Evolutionary conservation across 37 sponge, comb jelly and placozoan species (phyloP).

Genomic region (Aplysina aerophoba): DNA sequence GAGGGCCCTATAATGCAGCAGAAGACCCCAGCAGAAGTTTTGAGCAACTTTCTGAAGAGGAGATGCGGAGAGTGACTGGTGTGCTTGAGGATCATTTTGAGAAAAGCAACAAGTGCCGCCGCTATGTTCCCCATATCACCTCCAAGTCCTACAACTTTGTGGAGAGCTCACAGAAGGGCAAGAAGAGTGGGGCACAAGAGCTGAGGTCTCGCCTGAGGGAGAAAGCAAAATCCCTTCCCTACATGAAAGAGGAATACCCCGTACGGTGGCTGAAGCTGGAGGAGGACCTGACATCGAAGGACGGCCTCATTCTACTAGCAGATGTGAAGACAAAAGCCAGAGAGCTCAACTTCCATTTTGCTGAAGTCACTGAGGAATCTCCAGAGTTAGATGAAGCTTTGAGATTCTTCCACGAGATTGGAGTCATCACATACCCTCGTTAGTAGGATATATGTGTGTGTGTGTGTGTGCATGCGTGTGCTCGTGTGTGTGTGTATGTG

Average conservation of each 20-base stretch:
- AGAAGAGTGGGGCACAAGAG: constrained; percentile 45
- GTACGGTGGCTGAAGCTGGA: constrained; percentile 52
- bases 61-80: too few species aligned
- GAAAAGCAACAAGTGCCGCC: too few species aligned
- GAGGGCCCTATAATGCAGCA: neutral
- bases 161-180: neutral
- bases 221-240: constrained; percentile 22
- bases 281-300: neutral
- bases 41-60: too few species aligned
- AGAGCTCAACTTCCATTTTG: neutral
- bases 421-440: constrained; percentile 41
- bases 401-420: constrained; percentile 53
- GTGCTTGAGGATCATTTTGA: too few species aligned
- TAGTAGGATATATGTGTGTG: neutral
- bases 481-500: too few species aligned
- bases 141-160: constrained; percentile 12
- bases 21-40: too few species aligned
- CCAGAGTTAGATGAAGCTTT: constrained; percentile 24
- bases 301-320: neutral
- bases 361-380: neutral
- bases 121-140: too few species aligned
- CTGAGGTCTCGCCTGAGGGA: constrained; percentile 28
- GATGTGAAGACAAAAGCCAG: neutral
- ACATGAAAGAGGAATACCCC: constrained; percentile 49
- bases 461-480: neutral